Evolutionary conservation across 2,113 vertebrate species (phyloP).

Genomic region (Antigone vipio): DNA sequence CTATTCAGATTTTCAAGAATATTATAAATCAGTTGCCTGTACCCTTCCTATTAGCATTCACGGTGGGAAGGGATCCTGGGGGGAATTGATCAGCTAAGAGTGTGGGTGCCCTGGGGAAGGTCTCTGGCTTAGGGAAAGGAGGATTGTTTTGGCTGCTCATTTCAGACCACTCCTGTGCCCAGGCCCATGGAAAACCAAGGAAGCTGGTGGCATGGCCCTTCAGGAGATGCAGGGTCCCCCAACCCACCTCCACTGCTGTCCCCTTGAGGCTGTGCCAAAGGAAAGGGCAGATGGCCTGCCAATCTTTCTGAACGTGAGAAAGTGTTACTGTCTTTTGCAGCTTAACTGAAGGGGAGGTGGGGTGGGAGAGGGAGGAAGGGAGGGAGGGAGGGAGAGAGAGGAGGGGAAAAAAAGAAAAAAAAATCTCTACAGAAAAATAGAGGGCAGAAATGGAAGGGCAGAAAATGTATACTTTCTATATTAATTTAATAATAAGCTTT

Average conservation of each 20-base stretch:
- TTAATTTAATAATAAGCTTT: neutral
- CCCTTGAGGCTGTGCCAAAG: neutral
- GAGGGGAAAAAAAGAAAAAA: neutral
- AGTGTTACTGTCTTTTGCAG: neutral
- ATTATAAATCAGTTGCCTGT: conserved; percentile 48
- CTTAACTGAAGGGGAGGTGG: neutral
- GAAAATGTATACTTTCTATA: neutral
- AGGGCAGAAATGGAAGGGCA: neutral
- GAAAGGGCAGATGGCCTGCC: neutral
- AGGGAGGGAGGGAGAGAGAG: no score
- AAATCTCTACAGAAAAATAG: neutral
- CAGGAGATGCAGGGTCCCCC: accelerated
- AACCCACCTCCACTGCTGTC: neutral
- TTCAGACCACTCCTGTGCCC: neutral
- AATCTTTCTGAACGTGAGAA: neutral
- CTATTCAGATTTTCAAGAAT: conserved; percentile 56
- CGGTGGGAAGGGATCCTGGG: neutral
- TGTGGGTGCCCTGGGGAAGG: neutral
- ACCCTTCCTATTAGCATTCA: conserved; percentile 27
- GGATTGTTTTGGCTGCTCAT: neutral
- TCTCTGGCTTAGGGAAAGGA: neutral
- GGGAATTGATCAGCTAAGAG: conserved; percentile 29
- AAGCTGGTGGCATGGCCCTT: neutral
- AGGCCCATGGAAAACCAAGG: neutral
- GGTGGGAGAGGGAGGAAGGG: no score